Evolutionary conservation across 1,140 invertebrate genomes (phyloP).

Genomic region (Drosophila lowei): DNA sequence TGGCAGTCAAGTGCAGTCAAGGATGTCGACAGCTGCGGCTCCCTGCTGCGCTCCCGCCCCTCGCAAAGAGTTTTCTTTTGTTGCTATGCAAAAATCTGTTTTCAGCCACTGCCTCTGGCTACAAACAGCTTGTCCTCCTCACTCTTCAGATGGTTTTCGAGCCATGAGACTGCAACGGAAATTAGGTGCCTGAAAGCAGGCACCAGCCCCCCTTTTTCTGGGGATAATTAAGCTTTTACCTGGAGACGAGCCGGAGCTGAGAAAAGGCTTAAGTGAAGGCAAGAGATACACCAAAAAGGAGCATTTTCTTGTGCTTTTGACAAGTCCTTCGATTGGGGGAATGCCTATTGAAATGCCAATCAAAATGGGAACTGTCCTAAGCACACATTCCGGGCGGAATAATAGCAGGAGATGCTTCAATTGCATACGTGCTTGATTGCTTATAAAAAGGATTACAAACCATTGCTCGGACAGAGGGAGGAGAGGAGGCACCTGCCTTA

Average conservation of each 20-base stretch:
- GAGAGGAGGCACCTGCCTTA: constrained; percentile 10
- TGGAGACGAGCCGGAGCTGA: constrained; percentile 24
- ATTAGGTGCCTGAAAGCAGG: constrained; percentile 43
- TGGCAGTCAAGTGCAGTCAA: constrained; percentile 66
- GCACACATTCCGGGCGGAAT: constrained; percentile 21
- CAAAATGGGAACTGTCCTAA: constrained; percentile 48
- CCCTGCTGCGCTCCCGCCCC: not conserved
- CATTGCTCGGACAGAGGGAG: constrained; percentile 20
- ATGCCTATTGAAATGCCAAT: constrained; percentile 65
- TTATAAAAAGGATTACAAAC: constrained; percentile 66
- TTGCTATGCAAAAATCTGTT: constrained; percentile 31
- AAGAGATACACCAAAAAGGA: too few relatives aligned
- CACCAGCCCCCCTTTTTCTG: constrained; percentile 2
- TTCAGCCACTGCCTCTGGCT: constrained; percentile 27
- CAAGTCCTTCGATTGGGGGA: constrained; percentile 53
- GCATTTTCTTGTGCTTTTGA: constrained; percentile 57
- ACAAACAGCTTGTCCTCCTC: not conserved
- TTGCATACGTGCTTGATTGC: constrained; percentile 62
- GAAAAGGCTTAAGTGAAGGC: constrained; percentile 45
- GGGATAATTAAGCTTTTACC: constrained; percentile 60
- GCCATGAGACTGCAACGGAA: constrained; percentile 35
- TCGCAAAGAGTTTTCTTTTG: constrained; percentile 2
- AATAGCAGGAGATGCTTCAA: constrained; percentile 11
- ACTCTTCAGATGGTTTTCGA: constrained; percentile 11
- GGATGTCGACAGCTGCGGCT: constrained; percentile 46